Percentiles rank a stretch among this genome's conserved stretches.
These are phyloP conservation scores for Loxodonta africana DNA, from an alignment of 2,113 vertebrate genomes.

Conservation along the genomic window DNA sequence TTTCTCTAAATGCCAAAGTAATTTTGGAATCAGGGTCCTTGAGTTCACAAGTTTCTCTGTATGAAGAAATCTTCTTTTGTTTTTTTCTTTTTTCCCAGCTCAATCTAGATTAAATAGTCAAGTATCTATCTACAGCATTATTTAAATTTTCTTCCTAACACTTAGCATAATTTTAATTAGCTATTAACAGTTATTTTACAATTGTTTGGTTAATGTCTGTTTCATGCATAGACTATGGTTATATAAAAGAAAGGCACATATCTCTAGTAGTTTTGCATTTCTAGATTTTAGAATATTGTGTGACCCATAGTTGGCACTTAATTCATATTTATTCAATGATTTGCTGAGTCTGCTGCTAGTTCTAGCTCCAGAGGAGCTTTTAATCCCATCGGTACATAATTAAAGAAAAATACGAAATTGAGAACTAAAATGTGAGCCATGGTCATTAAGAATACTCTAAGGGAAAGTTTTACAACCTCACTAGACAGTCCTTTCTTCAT, in stretches of 20 bases:
- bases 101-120: background rate
- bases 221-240: background rate
- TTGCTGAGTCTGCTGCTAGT: conserved; percentile 62
- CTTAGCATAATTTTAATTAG: background rate
- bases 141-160: background rate
- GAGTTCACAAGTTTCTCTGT: background rate
- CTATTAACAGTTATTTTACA: background rate
- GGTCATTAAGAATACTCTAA: conserved; percentile 69
- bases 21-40: background rate
- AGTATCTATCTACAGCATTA: background rate
- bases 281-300: conserved; percentile 29
- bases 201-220: background rate
- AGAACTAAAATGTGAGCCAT: conserved; percentile 64
- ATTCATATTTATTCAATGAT: conserved; percentile 66
- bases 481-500: conserved; percentile 36
- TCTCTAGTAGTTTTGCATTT: background rate
- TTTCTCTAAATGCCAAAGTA: background rate
- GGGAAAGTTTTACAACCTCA: conserved; percentile 56
- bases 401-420: conserved; percentile 67
- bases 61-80: background rate
- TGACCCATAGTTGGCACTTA: conserved; percentile 8
- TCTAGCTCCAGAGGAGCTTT: conserved; percentile 33
- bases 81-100: background rate
- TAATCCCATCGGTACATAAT: conserved; percentile 65
- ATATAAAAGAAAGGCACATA: background rate